Percentiles rank a stretch among this genome's conserved stretches.
phyloP scores from a whole-genome alignment of 1,140 invertebrate species.

The Lerema accius region DNA sequence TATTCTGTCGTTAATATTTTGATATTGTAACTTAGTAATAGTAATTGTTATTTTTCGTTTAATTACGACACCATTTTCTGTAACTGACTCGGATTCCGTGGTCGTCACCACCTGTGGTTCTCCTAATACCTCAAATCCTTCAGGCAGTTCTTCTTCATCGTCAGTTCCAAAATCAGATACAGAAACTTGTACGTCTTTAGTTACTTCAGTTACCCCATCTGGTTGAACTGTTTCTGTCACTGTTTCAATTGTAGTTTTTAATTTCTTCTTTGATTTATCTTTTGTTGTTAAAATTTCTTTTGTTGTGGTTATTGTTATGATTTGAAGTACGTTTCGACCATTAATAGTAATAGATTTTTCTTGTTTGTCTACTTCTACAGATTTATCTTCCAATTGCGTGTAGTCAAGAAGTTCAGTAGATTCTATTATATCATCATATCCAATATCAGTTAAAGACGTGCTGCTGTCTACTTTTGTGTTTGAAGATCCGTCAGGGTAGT shows the following conservation, averaged over 20 bases:
- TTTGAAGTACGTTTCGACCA: conserved; percentile 67
- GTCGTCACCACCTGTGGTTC: conserved; percentile 58
- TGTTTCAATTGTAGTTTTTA: conserved; percentile 75
- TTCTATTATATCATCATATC: conserved; percentile 49
- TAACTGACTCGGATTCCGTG: conserved; percentile 53
- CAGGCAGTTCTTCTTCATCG: conserved; percentile 52
- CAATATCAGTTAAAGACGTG: conserved; percentile 60
- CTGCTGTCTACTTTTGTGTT: conserved; percentile 65
- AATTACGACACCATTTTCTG: conserved; percentile 57
- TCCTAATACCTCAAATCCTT: conserved; percentile 55
- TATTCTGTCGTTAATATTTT: conserved; percentile 47
- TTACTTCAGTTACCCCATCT: conserved; percentile 73
- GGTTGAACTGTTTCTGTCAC: conserved; percentile 67
- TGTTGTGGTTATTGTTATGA: conserved; percentile 71
- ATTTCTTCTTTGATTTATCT: conserved; percentile 67
- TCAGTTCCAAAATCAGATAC: conserved; percentile 61
- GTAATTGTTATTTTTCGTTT: conserved; percentile 65
- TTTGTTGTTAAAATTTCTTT: conserved; percentile 65
- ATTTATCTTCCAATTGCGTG: conserved; percentile 62
- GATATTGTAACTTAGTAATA: conserved; percentile 59
- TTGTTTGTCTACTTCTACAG: conserved; percentile 59
- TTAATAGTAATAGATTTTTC: conserved; percentile 60
- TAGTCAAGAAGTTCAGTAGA: conserved; percentile 59
- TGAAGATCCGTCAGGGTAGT: conserved; percentile 78
- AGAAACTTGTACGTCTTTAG: conserved; percentile 74